Percentiles rank a stretch among this genome's conserved stretches.
Conservation (phyloP, 1,140 invertebrate species). For the Scaptomyza montana region DNA sequence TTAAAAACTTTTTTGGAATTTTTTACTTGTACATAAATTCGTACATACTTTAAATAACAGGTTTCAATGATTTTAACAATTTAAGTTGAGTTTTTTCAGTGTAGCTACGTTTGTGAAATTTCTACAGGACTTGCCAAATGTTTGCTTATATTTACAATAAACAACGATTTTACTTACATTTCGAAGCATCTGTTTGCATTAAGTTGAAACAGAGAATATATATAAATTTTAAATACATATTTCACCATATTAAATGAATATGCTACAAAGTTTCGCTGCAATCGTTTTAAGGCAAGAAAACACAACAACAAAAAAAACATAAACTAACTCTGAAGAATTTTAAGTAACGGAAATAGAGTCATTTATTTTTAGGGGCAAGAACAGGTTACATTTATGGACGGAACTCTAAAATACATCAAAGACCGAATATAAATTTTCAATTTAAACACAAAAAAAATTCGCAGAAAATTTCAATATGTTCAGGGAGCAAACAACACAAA, state of each 20-base stretch:
- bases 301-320: not conserved
- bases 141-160: constrained; percentile 9
- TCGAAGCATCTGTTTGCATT: constrained; percentile 79
- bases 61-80: too few species aligned
- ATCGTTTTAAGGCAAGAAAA: not conserved
- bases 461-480: constrained; percentile 10
- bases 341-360: constrained; percentile 38
- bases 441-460: not conserved
- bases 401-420: constrained; percentile 41
- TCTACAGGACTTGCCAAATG: constrained; percentile 27
- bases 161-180: constrained; percentile 68
- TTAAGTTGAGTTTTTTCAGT: not conserved
- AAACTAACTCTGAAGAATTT: constrained; percentile 9
- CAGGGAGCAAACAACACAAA: constrained; percentile 17
- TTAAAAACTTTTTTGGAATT: too few species aligned
- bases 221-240: constrained; percentile 28
- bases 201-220: constrained; percentile 68
- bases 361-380: constrained; percentile 23
- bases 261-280: constrained; percentile 4
- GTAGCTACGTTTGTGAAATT: constrained; percentile 1
- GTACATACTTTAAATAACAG: too few species aligned
- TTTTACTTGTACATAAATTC: too few species aligned
- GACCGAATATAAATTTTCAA: constrained; percentile 24
- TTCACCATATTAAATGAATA: constrained; percentile 5
- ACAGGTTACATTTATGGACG: not conserved